Conservation (phyloP, 1,140 invertebrate genomes). For the Megathymus violae region DNA sequence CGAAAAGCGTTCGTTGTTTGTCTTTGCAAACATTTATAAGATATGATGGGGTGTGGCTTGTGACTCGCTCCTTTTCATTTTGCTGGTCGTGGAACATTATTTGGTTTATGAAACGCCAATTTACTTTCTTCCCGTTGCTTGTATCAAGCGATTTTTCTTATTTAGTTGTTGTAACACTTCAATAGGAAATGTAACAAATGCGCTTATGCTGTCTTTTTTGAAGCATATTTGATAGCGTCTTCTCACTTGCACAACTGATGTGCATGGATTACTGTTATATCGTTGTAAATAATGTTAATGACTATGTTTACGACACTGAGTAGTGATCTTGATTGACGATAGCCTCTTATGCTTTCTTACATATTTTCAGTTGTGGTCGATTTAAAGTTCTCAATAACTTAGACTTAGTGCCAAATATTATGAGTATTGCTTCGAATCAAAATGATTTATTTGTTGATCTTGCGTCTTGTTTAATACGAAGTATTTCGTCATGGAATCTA, state of each 20-base stretch:
- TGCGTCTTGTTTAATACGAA: conserved; percentile 1
- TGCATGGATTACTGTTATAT: not conserved
- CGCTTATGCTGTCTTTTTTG: not conserved
- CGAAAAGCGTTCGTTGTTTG: conserved; percentile 40
- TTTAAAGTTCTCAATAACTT: conserved; percentile 54
- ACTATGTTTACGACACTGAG: no score
- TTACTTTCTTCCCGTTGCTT: conserved; percentile 36
- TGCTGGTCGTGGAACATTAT: conserved; percentile 42
- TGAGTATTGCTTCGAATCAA: conserved; percentile 47
- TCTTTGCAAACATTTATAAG: conserved; percentile 50
- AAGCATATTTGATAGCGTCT: no score
- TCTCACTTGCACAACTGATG: no score
- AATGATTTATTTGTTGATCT: conserved; percentile 4
- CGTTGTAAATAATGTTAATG: conserved; percentile 56
- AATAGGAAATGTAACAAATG: no score
- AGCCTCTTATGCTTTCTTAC: conserved; percentile 58
- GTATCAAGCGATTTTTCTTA: conserved; percentile 39
- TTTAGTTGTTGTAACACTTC: conserved; percentile 1
- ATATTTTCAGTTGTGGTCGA: conserved; percentile 56
- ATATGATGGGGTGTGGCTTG: conserved; percentile 20
- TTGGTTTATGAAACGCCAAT: conserved; percentile 33
- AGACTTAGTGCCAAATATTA: conserved; percentile 75
- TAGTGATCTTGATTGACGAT: conserved; percentile 64
- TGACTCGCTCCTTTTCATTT: conserved; percentile 27
- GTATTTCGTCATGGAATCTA: not conserved